These are phyloP conservation scores for Amblyopsis rosae DNA, from an alignment of 2,113 vertebrate species.

Conservation along the genomic window DNA sequence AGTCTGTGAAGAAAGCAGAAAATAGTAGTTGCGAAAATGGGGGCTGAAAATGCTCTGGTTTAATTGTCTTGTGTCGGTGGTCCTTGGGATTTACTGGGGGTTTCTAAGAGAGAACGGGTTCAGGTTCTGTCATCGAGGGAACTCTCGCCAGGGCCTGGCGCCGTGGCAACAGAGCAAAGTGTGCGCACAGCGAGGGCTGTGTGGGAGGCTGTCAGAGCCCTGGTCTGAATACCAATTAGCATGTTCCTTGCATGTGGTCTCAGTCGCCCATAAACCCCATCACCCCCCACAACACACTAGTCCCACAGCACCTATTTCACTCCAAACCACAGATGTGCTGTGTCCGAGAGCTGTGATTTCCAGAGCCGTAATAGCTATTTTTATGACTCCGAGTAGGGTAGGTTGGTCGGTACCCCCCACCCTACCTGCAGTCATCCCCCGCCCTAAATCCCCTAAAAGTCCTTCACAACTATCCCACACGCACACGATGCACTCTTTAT, in stretches of 20 bases:
- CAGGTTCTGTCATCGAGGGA: constrained; percentile 36
- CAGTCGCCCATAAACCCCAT: constrained; percentile 57
- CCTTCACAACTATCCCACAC: not conserved
- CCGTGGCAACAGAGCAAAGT: constrained; percentile 47
- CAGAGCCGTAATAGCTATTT: constrained; percentile 45
- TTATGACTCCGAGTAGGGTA: constrained; percentile 31
- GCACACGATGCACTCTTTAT: not conserved
- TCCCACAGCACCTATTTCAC: constrained; percentile 39
- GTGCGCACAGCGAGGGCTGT: constrained; percentile 26
- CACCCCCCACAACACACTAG: constrained; percentile 26
- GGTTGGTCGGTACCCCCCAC: constrained; percentile 38
- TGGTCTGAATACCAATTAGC: constrained; percentile 67
- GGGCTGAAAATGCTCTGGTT: constrained; percentile 26
- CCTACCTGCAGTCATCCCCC: constrained; percentile 17
- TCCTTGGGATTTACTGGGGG: constrained; percentile 42
- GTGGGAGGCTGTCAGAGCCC: constrained; percentile 62
- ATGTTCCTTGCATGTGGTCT: constrained; percentile 66
- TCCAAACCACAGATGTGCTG: constrained; percentile 47
- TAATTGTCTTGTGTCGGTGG: constrained; percentile 33
- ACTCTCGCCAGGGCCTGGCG: constrained; percentile 33
- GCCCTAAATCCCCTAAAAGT: constrained; percentile 22
- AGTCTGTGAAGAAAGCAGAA: constrained; percentile 4
- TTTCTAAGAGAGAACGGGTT: constrained; percentile 37
- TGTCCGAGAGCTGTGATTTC: constrained; percentile 51
- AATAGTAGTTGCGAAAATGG: constrained; percentile 7